Evolutionary conservation across 2,797 vertebrate genomes (phyloP).

Genomic region (Onychomys leucogaster): DNA sequence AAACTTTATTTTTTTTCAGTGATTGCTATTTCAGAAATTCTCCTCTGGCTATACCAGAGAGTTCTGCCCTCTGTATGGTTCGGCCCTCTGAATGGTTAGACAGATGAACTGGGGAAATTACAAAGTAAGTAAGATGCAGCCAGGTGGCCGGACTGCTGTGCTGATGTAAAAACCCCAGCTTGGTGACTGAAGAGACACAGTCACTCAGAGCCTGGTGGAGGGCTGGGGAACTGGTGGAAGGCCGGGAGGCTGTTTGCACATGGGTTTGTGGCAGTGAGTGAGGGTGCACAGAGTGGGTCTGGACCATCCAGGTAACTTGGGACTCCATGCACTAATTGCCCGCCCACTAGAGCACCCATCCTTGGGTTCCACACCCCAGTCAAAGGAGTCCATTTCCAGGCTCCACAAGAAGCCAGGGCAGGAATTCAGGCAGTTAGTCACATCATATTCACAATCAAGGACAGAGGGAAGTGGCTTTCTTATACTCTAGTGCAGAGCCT

Average conservation of each 20-base stretch:
- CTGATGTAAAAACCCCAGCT: neutral
- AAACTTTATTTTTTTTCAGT: neutral
- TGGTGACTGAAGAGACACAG: fast-evolving
- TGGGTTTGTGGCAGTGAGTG: neutral
- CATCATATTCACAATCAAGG: neutral
- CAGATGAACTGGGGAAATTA: neutral
- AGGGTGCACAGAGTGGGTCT: fast-evolving
- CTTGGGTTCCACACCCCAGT: fast-evolving
- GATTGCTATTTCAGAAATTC: neutral
- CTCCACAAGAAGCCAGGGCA: neutral
- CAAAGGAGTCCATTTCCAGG: neutral
- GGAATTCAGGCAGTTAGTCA: neutral
- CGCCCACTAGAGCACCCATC: neutral
- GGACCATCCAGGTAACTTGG: neutral
- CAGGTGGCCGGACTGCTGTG: neutral
- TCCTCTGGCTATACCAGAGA: neutral
- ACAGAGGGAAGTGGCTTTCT: neutral
- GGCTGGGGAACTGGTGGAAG: neutral
- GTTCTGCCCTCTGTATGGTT: neutral
- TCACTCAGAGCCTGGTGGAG: fast-evolving
- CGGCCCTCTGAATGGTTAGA: neutral
- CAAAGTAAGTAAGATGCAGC: neutral
- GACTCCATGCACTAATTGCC: neutral
- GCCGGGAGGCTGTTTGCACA: fast-evolving
- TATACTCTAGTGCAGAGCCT: neutral